Conservation (phyloP, 2,888 invertebrate genomes). For the Pheosia tremula region DNA sequence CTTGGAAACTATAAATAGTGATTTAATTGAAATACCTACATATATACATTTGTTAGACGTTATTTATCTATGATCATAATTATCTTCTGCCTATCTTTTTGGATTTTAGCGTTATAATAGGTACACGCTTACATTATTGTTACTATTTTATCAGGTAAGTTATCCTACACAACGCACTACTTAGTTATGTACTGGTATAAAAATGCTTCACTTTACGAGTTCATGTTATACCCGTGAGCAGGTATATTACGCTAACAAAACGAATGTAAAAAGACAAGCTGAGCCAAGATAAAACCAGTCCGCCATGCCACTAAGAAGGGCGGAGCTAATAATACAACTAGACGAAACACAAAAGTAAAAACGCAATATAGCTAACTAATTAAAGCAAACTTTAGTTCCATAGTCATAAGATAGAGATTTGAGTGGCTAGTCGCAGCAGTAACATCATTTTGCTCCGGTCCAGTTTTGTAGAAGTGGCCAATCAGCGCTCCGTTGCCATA, state of each 20-base stretch:
- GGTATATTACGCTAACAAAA: constrained; percentile 47
- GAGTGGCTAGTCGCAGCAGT: constrained; percentile 48
- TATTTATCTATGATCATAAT: too few species aligned
- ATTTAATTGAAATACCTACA: too few species aligned
- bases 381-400: constrained; percentile 53
- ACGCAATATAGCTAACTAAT: constrained; percentile 31
- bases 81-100: too few species aligned
- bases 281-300: constrained; percentile 59
- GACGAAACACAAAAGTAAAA: constrained; percentile 39
- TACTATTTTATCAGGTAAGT: too few species aligned
- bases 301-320: constrained; percentile 78
- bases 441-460: constrained; percentile 50
- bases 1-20: too few species aligned
- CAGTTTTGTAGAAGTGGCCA: constrained; percentile 67
- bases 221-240: not conserved
- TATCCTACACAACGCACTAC: too few species aligned
- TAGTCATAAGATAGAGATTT: constrained; percentile 55
- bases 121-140: too few species aligned
- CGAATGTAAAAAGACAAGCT: constrained; percentile 67
- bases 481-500: constrained; percentile 77
- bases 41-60: too few species aligned
- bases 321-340: constrained; percentile 72
- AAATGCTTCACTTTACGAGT: not conserved
- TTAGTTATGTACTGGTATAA: too few species aligned
- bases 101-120: too few species aligned